Evolutionary conservation across 2,797 vertebrate species (phyloP), one percentile per base, ranked within the genome.

Genomic region (Jordanella pulchra): DNA sequence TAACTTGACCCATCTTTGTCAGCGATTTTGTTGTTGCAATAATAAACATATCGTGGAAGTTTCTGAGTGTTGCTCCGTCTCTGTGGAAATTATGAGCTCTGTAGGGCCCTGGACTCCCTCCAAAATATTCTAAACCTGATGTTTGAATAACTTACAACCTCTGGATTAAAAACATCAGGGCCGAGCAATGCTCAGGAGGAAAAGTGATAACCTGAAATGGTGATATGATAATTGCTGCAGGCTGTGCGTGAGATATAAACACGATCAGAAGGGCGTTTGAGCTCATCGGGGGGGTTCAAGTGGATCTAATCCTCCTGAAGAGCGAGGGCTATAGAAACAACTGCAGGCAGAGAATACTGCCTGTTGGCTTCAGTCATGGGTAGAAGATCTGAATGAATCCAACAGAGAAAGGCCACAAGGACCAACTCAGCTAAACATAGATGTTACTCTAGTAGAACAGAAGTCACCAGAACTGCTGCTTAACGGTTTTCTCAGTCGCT

Each of bases 91-190:
- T 65, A 70, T 71, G 65, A 73, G 67, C 67, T 70, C 14, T 65
- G 2, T 48, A 68, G 72, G 68, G 72, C 77, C 76, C 63, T 90
- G 85, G 81, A 77, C 84, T 71, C 79, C 35, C 83, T 61, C 25
- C 45, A 42, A 77, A 82, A 82, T 79, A 85, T 89, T 76, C 73
- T 17, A 48, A 86, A 83, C 74, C 65, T 17, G 54, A 23, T 86
- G 86, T 90, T 86, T 88, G 77, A 90, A 90, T 87, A 92, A 92
- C 89, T 88, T 77, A 87, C 85, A 88, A 83, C 80, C 87, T 74
- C 82, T 79, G 6, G 32, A 74, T 71, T 87, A 18, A 84, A 90
- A 91, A 89, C 89, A 86, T 75, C 73, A 80, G 78, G 68, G 25
- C 71, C 13, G 67, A 84, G 85, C 67, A 56, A 85, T 80, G 63